Base-by-base conservation (phyloP, 2,797 vertebrate genomes). In the Knipowitschia caucasica region DNA sequence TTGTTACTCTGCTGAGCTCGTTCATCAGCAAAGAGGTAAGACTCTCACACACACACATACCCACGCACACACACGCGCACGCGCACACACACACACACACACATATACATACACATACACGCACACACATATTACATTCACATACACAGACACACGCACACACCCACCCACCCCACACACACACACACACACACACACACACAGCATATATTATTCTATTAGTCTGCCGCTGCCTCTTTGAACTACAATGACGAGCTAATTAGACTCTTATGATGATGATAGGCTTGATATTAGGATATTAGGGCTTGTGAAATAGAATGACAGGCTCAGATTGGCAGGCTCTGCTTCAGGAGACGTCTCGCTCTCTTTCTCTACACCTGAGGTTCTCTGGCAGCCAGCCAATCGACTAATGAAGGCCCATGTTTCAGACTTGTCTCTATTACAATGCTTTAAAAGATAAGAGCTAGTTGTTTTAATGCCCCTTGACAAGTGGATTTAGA, bases 1-100 rank as follows among this genome's bases (percentile, higher is more conserved):
- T 71, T 18, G 91, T 91, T 2, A 93, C 93, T 1, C 75, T 97
- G 26, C 80, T 67, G 4, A 91, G 94, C 66, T 97, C 95, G 34
- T 98, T 98, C 87, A 79, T 94, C 84, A 9, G 81, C 2, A 76
- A 70, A 83, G 81, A 88, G 85, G 86, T 88, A 80, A 14, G 50
- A 20, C 3, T 26, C 60, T 53, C 42, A 26, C 7, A 7, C 20
- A 21, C 39, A 23, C 10, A 21, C 8, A 4, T 3, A 4, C n/a
- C 2, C 17, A 38, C 7, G 47, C 2, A 0, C 33, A 43, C 9
- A 8, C 24, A 7, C 12, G n/a, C 1, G 4, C 5, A 23, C 39
- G 12, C 20, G 7, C 40, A n/a, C 7, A 7, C 20, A 21, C 39
- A 23, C 10, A 21, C 8, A 4, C 8, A 4, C n/a, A 4, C 17